Evolutionary conservation across 2,888 invertebrate species (phyloP).

Genomic region (Myathropa florea): DNA sequence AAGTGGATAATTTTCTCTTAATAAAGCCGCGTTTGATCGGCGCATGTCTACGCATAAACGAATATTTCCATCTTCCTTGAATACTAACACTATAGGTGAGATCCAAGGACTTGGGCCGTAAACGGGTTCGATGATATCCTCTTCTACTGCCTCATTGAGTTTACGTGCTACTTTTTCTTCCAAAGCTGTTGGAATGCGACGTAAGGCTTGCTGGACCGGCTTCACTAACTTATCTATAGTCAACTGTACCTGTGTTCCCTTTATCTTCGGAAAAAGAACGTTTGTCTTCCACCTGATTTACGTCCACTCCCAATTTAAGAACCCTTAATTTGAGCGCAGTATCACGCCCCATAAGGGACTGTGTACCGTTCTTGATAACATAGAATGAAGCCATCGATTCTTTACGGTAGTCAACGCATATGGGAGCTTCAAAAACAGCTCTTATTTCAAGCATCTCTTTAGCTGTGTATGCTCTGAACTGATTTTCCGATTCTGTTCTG

Average conservation of each 20-base stretch:
- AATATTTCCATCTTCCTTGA: slow-evolving; percentile 74
- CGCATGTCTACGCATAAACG: slow-evolving; percentile 77
- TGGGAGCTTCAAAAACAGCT: too few relatives aligned
- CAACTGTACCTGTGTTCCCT: too few relatives aligned
- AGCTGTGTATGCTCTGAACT: slow-evolving; percentile 56
- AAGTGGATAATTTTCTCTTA: slow-evolving; percentile 51
- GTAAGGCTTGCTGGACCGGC: too few relatives aligned
- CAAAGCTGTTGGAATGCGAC: too few relatives aligned
- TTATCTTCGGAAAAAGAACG: too few relatives aligned
- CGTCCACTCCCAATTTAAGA: slow-evolving; percentile 24
- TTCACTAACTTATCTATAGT: too few relatives aligned
- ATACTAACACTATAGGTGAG: slow-evolving; percentile 75
- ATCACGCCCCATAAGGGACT: slow-evolving; percentile 30
- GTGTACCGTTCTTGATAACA: slow-evolving; percentile 32
- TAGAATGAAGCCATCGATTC: slow-evolving; percentile 51
- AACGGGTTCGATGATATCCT: slow-evolving; percentile 75
- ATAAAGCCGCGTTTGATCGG: slow-evolving; percentile 75
- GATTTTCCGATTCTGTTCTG: slow-evolving; percentile 23
- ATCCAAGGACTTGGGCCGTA: slow-evolving; percentile 75
- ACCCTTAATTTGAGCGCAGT: slow-evolving; percentile 24
- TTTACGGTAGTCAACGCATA: background rate
- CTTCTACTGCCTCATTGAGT: slow-evolving; percentile 66
- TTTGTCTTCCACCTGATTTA: too few relatives aligned
- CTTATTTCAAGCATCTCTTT: slow-evolving; percentile 33
- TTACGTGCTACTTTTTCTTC: slow-evolving; percentile 32